These are phyloP conservation scores for Drosophila pruinosa DNA, from an alignment of 1,140 invertebrate species.

Conservation along the genomic window DNA sequence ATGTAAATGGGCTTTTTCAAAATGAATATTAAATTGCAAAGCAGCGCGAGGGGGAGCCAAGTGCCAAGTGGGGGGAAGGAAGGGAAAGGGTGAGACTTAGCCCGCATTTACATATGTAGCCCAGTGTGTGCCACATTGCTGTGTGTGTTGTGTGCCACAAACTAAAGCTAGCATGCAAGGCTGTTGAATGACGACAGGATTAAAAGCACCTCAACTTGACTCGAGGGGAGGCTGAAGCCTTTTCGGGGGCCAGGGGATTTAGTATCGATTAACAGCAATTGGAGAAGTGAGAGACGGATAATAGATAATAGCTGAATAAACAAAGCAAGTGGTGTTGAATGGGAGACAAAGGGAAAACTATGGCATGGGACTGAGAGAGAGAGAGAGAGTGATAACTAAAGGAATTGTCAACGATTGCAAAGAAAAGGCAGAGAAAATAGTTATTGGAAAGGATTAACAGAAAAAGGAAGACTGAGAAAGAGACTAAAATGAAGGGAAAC, in stretches of 20 bases:
- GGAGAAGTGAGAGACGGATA: too few relatives aligned
- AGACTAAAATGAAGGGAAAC: too few relatives aligned
- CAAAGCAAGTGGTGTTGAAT: neutral
- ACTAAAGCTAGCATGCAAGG: neutral
- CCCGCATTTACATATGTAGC: constrained; percentile 23
- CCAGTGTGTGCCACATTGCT: neutral
- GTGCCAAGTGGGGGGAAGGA: neutral
- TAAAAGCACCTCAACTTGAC: neutral
- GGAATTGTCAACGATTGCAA: too few relatives aligned
- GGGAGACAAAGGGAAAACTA: neutral
- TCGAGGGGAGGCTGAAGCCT: neutral
- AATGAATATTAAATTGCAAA: constrained; percentile 78
- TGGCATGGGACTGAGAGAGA: too few relatives aligned
- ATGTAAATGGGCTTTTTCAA: constrained; percentile 76
- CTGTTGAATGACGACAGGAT: neutral
- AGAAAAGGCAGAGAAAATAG: too few relatives aligned
- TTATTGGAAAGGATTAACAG: neutral
- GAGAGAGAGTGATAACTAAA: too few relatives aligned
- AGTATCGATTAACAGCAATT: neutral
- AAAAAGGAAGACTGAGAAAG: too few relatives aligned
- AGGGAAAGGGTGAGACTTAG: neutral
- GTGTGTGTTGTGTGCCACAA: neutral
- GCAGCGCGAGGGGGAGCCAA: neutral
- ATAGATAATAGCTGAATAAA: neutral
- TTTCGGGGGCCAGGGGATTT: neutral